Conservation (phyloP, 2,888 invertebrate species). For the Therioaphis trifolii region DNA sequence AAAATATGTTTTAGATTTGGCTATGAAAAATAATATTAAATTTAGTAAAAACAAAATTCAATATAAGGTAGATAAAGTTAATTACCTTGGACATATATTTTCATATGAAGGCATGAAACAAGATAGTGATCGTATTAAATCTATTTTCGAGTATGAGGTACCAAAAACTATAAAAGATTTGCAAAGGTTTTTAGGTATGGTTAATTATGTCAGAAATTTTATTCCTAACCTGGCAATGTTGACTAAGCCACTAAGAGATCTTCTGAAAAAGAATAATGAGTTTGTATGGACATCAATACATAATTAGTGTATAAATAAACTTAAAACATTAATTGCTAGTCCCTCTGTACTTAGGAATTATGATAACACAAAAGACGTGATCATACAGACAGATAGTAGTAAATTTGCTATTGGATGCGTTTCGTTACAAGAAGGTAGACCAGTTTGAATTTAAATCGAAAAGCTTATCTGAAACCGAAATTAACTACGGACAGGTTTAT, state of each 20-base stretch:
- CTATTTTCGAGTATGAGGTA: conserved; percentile 5
- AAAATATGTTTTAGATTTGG: conserved; percentile 65
- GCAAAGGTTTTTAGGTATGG: conserved; percentile 60
- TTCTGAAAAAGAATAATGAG: conserved; percentile 55
- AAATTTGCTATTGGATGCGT: conserved; percentile 38
- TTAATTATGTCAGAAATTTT: conserved; percentile 59
- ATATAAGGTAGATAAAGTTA: neutral
- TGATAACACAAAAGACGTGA: too few relatives aligned
- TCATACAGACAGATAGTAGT: neutral
- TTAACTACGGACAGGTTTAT: conserved; percentile 25
- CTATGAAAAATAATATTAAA: conserved; percentile 59
- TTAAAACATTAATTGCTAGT: conserved; percentile 26
- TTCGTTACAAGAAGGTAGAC: conserved; percentile 30
- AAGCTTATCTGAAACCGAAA: neutral
- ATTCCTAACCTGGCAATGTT: conserved; percentile 60
- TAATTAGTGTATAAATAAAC: conserved; percentile 33
- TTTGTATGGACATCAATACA: conserved; percentile 45
- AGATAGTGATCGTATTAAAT: neutral
- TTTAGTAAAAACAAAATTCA: conserved; percentile 65
- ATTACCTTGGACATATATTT: conserved; percentile 26
- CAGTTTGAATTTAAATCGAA: conserved; percentile 21
- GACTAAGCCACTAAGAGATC: conserved; percentile 40
- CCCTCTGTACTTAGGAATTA: conserved; percentile 11
- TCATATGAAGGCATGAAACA: neutral
- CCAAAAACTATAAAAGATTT: conserved; percentile 52